phyloP scores from a whole-genome alignment of 2,113 vertebrate species.

The Erythrolamprus reginae region DNA sequence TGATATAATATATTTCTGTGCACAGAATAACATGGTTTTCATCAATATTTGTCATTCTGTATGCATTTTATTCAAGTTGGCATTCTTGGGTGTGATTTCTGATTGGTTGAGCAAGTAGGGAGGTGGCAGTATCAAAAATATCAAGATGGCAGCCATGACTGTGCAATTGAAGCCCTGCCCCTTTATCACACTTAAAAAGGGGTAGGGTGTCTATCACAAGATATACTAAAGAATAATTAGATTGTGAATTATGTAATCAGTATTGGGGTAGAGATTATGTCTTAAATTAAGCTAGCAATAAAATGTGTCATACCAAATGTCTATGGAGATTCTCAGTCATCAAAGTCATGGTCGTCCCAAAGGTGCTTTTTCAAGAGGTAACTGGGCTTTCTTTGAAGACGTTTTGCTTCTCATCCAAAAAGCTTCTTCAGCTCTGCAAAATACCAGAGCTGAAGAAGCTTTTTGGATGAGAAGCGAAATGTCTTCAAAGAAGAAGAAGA shows the following conservation, averaged over 20 bases:
- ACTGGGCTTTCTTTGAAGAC: too few species aligned
- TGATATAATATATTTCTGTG: neutral
- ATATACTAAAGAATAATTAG: neutral
- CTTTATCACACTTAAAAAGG: neutral
- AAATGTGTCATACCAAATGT: neutral
- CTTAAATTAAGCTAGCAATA: neutral
- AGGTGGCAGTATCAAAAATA: neutral
- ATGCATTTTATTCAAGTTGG: neutral
- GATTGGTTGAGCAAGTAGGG: neutral
- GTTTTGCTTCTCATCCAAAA: too few species aligned
- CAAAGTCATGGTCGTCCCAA: too few species aligned
- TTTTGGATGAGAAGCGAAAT: too few species aligned
- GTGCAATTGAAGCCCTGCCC: neutral
- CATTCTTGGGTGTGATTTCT: neutral
- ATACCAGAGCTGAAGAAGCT: too few species aligned
- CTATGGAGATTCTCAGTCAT: too few species aligned
- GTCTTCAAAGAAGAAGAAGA: too few species aligned
- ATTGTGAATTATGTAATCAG: neutral
- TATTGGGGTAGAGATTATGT: neutral
- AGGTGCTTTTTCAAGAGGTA: too few species aligned
- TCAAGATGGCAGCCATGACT: neutral
- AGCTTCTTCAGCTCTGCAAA: too few species aligned
- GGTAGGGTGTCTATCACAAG: neutral
- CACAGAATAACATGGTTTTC: neutral
- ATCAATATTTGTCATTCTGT: neutral